phyloP scores from a whole-genome alignment of 2,888 invertebrate genomes.

The Schizotus pectinicornis region DNA sequence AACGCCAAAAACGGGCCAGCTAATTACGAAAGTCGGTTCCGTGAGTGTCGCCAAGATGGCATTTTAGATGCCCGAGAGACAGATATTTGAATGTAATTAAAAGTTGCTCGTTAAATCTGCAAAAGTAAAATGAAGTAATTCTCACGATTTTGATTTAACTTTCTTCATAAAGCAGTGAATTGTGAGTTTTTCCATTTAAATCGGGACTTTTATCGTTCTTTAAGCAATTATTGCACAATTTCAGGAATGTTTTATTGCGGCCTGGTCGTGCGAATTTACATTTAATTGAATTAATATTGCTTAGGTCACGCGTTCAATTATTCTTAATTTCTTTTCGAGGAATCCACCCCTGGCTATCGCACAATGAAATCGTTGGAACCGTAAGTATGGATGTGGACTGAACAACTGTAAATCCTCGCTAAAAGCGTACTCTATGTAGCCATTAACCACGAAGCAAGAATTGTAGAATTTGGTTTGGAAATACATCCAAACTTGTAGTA shows the following conservation, averaged over 20 bases:
- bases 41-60: too few species aligned
- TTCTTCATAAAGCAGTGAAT: constrained; percentile 37
- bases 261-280: neutral
- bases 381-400: too few species aligned
- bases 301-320: neutral
- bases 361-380: too few species aligned
- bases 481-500: constrained; percentile 19
- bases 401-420: neutral
- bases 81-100: constrained; percentile 34
- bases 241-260: too few species aligned
- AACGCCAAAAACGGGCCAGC: too few species aligned
- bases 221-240: neutral
- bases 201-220: neutral
- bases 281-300: neutral
- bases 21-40: too few species aligned
- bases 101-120: constrained; percentile 39
- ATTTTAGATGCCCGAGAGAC: neutral
- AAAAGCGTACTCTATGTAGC: constrained; percentile 3
- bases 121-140: constrained; percentile 39
- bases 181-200: constrained; percentile 25
- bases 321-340: neutral
- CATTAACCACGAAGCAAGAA: constrained; percentile 1
- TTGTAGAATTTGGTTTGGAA: constrained; percentile 16
- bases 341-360: too few species aligned
- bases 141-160: constrained; percentile 38